phyloP scores from a whole-genome alignment of 2,888 invertebrate species.

The Buathra laborator region DNA sequence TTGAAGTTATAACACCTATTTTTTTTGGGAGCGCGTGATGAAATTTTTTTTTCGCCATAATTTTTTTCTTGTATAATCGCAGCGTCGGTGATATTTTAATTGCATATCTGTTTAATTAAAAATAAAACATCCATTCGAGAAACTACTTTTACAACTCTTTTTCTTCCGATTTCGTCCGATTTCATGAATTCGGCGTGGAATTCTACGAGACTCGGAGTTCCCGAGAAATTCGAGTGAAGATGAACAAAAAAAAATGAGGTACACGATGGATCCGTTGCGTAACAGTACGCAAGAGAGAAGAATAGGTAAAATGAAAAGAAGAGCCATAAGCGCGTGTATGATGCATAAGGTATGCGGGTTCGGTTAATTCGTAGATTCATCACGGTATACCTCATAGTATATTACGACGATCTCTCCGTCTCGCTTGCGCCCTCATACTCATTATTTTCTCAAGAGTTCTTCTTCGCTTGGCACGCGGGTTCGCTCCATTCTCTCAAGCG shows the following conservation, averaged over 20 bases:
- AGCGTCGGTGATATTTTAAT: too few species aligned
- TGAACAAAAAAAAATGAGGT: slow-evolving; percentile 17
- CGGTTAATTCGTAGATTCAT: slow-evolving; percentile 74
- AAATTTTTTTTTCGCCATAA: too few species aligned
- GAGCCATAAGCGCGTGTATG: slow-evolving; percentile 55
- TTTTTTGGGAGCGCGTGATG: too few species aligned
- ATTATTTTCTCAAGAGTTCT: slow-evolving; percentile 53
- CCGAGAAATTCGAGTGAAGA: slow-evolving; percentile 1
- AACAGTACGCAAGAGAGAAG: slow-evolving; percentile 31
- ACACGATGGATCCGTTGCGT: slow-evolving; percentile 19
- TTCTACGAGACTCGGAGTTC: neutral
- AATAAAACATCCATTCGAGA: neutral
- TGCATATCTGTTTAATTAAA: neutral
- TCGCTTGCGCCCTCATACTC: slow-evolving; percentile 31
- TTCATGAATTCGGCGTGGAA: neutral
- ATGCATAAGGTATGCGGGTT: slow-evolving; percentile 67
- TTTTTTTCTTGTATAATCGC: too few species aligned
- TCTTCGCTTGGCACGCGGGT: slow-evolving; percentile 8
- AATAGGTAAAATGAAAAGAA: slow-evolving; percentile 15
- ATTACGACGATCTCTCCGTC: slow-evolving; percentile 27
- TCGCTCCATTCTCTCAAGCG: slow-evolving; percentile 36
- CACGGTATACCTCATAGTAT: slow-evolving; percentile 61
- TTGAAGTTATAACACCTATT: too few species aligned
- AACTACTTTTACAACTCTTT: neutral
- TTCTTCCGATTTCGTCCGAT: neutral